phyloP scores from a whole-genome alignment of 2,797 vertebrate species.

The Chiroxiphia lanceolata region DNA sequence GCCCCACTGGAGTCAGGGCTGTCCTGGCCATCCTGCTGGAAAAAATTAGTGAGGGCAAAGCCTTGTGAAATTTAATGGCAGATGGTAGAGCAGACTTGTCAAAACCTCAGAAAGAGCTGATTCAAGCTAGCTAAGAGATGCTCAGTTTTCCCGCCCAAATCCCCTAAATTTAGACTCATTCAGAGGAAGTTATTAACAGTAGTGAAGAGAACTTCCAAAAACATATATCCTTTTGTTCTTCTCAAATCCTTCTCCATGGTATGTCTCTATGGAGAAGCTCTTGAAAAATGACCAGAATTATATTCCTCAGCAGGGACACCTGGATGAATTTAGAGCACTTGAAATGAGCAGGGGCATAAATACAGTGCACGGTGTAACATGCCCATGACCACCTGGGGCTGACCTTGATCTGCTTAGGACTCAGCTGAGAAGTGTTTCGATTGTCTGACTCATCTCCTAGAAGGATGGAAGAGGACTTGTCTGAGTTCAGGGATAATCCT shows the following conservation, averaged over 20 bases:
- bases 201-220: background rate
- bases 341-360: background rate
- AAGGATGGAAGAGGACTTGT: slow-evolving; percentile 92
- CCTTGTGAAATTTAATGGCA: background rate
- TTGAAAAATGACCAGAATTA: background rate
- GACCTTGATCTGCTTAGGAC: slow-evolving; percentile 84
- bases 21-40: slow-evolving; percentile 58
- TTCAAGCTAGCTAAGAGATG: background rate
- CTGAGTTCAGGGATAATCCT: slow-evolving; percentile 92
- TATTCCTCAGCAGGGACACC: background rate
- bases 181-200: background rate
- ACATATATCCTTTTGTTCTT: background rate
- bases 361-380: background rate
- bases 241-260: background rate
- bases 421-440: slow-evolving; percentile 80
- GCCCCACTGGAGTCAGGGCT: slow-evolving; percentile 45
- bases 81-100: background rate
- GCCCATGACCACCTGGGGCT: background rate
- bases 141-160: background rate
- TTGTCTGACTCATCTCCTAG: slow-evolving; percentile 92
- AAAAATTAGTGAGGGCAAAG: background rate
- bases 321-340: background rate
- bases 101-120: background rate
- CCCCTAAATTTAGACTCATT: background rate
- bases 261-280: background rate